phyloP scores from a whole-genome alignment of 2,888 invertebrate species.

The Cosmia pyralina region DNA sequence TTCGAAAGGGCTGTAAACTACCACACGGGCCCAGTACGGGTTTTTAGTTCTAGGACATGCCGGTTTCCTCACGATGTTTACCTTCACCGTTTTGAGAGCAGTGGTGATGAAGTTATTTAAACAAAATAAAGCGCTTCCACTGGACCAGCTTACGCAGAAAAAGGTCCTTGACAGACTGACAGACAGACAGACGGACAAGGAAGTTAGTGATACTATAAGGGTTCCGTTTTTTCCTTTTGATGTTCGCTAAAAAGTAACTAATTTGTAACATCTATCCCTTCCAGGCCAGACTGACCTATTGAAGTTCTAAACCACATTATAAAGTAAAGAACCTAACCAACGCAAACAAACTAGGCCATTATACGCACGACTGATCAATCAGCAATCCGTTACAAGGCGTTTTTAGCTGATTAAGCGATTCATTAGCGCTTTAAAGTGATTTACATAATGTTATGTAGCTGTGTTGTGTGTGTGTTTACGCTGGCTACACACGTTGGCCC shows the following conservation, averaged over 20 bases:
- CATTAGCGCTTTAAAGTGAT: slow-evolving; percentile 41
- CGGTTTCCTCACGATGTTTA: too few relatives aligned
- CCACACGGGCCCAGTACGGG: too few relatives aligned
- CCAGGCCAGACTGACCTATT: neutral
- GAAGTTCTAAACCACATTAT: slow-evolving; percentile 1
- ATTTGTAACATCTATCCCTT: neutral
- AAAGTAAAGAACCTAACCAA: slow-evolving; percentile 21
- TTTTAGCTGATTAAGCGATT: slow-evolving; percentile 44
- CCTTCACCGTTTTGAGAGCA: too few relatives aligned
- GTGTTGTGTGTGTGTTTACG: neutral
- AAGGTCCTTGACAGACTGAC: too few relatives aligned
- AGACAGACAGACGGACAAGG: too few relatives aligned
- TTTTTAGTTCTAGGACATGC: too few relatives aligned
- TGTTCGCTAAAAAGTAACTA: neutral
- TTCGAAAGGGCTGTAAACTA: too few relatives aligned
- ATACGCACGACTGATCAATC: slow-evolving; percentile 53
- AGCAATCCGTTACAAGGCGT: slow-evolving; percentile 56
- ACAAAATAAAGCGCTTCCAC: too few relatives aligned
- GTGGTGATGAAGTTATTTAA: too few relatives aligned
- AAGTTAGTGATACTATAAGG: too few relatives aligned
- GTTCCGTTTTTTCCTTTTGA: too few relatives aligned
- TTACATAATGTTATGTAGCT: slow-evolving; percentile 28
- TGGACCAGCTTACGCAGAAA: too few relatives aligned
- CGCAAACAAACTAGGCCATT: slow-evolving; percentile 60
- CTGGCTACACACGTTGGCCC: neutral